phyloP scores from a whole-genome alignment of 2,888 invertebrate genomes.

The Campopleginae sp. region DNA sequence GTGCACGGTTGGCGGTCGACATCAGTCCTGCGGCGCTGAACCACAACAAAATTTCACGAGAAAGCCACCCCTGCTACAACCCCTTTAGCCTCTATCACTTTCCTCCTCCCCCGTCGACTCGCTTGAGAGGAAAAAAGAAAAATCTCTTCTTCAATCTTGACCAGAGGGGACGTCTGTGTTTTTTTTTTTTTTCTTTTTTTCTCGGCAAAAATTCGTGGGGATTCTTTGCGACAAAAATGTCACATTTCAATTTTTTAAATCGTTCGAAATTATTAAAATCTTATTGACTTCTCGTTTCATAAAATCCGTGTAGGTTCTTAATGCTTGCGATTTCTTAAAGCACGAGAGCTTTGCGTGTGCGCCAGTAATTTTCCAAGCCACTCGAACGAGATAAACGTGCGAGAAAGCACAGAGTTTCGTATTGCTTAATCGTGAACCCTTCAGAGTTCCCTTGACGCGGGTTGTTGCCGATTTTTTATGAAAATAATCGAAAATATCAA shows the following conservation, averaged over 20 bases:
- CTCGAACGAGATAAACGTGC: not conserved
- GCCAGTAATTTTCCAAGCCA: not conserved
- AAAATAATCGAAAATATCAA: not conserved
- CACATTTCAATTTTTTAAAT: not conserved
- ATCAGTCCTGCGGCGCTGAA: conserved; percentile 64
- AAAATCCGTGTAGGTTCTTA: not conserved
- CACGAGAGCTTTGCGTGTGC: not conserved
- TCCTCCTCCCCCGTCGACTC: not conserved
- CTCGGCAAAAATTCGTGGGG: not conserved
- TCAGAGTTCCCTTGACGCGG: not conserved
- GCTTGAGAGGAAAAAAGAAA: not conserved
- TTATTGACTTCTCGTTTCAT: no score
- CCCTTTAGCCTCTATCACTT: not conserved
- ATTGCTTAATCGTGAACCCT: not conserved
- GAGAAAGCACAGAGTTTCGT: not conserved
- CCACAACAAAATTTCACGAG: conserved; percentile 45
- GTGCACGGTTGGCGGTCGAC: conserved; percentile 79
- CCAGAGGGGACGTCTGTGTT: not conserved
- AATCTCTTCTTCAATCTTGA: not conserved
- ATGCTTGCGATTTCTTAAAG: not conserved
- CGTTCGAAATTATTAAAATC: not conserved
- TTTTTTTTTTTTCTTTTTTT: not conserved
- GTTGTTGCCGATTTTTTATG: not conserved
- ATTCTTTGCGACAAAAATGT: not conserved
- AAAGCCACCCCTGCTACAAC: conserved; percentile 19